Percentiles rank a stretch among this genome's conserved stretches.
Evolutionary conservation across 2,888 invertebrate genomes (phyloP).

Genomic region (Trachelus stipa): DNA sequence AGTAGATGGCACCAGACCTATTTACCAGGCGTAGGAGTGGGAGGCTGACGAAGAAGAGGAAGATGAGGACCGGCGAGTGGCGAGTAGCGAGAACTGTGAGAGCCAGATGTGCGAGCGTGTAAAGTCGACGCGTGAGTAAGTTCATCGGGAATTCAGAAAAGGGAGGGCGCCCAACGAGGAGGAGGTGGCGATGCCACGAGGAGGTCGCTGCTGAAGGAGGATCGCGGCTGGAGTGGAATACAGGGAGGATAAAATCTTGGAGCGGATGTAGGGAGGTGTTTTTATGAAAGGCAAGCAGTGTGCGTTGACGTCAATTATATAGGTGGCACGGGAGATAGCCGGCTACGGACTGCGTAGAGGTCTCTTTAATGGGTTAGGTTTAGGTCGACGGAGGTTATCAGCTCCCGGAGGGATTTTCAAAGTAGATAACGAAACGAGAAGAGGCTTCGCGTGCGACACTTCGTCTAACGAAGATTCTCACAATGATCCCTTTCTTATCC

Average conservation of each 20-base stretch:
- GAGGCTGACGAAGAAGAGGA: conserved; percentile 13
- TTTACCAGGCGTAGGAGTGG: neutral
- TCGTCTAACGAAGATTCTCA: neutral
- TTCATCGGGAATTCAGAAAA: conserved; percentile 43
- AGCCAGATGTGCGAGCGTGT: conserved; percentile 48
- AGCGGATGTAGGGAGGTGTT: conserved; percentile 65
- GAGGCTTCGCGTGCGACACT: conserved; percentile 8
- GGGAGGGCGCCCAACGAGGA: conserved; percentile 17
- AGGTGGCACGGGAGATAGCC: conserved; percentile 62
- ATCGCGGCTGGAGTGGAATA: conserved; percentile 6
- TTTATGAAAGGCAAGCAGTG: conserved; percentile 65
- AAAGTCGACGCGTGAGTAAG: conserved; percentile 56
- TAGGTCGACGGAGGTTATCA: conserved; percentile 62
- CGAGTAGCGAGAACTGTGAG: neutral
- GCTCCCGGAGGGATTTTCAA: conserved; percentile 61
- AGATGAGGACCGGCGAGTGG: conserved; percentile 18
- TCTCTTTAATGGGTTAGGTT: conserved; percentile 63
- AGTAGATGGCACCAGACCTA: neutral
- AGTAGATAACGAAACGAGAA: conserved; percentile 48
- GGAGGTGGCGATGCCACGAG: conserved; percentile 17
- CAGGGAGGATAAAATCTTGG: conserved; percentile 53
- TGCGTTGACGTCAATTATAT: conserved; percentile 65
- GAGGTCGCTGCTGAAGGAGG: conserved; percentile 3
- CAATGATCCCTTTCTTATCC: neutral
- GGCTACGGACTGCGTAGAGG: conserved; percentile 36